Evolutionary conservation across 2,113 vertebrate genomes (phyloP).

Genomic region (Oenanthe oenanthe): DNA sequence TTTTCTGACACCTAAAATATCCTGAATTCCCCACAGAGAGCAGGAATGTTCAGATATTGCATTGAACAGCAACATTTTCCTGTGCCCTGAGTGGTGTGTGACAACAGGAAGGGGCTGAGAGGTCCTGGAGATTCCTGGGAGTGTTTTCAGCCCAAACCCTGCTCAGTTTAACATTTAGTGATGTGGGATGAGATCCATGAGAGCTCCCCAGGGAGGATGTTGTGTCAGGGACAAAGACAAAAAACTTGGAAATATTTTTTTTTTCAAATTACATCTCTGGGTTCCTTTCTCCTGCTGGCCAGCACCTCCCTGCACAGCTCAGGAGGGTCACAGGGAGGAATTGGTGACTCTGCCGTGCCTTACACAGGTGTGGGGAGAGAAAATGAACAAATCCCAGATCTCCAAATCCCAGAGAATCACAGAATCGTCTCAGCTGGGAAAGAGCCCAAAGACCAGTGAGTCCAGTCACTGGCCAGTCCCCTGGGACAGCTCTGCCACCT

Average conservation of each 20-base stretch:
- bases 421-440: not conserved
- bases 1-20: not conserved
- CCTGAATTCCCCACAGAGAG: not conserved
- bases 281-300: not conserved
- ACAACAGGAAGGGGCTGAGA: not conserved
- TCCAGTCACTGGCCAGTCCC: not conserved
- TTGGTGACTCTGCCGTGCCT: not conserved
- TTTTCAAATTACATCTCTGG: not conserved
- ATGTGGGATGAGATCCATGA: fast-evolving
- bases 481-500: not conserved
- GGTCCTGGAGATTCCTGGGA: not conserved
- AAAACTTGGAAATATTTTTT: not conserved
- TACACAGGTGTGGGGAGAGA: not conserved
- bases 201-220: not conserved
- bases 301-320: not conserved
- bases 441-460: not conserved
- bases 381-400: not conserved
- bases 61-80: not conserved
- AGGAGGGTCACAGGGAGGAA: not conserved
- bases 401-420: not conserved
- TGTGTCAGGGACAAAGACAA: not conserved
- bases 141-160: not conserved
- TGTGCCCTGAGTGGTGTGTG: fast-evolving
- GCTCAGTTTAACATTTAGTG: not conserved
- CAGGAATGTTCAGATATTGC: not conserved